phyloP scores from a whole-genome alignment of 2,797 vertebrate genomes.

The Podarcis lilfordi region DNA sequence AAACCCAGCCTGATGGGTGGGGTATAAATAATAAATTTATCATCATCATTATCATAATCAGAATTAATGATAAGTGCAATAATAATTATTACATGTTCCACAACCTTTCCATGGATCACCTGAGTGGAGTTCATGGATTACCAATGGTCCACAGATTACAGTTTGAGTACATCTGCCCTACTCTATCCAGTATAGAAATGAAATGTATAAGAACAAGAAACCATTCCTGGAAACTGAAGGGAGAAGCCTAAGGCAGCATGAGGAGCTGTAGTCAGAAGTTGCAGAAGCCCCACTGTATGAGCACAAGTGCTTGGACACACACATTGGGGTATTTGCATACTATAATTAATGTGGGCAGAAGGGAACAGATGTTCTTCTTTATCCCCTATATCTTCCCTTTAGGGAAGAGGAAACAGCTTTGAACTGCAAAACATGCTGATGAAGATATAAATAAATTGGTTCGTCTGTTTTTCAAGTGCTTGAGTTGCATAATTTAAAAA shows the following conservation, averaged over 20 bases:
- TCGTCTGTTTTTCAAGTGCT: not conserved
- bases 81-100: too few species aligned
- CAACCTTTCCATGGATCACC: too few species aligned
- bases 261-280: not conserved
- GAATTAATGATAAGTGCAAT: too few species aligned
- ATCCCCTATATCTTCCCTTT: not conserved
- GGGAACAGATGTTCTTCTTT: not conserved
- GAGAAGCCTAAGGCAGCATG: not conserved
- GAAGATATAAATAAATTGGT: not conserved
- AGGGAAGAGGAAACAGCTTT: not conserved
- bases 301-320: not conserved
- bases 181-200: not conserved
- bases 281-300: not conserved
- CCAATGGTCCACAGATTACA: not conserved
- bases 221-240: not conserved
- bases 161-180: not conserved
- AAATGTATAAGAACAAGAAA: not conserved
- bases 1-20: too few species aligned
- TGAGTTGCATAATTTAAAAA: not conserved
- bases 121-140: not conserved
- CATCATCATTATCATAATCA: too few species aligned
- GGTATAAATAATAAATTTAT: too few species aligned
- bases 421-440: not conserved
- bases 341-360: not conserved
- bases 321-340: not conserved